A percentile compares a stretch with the other conserved stretches of the same genome.
phyloP scores from a whole-genome alignment of 2,113 vertebrate species.

The Lamprologus tigripictilis region DNA sequence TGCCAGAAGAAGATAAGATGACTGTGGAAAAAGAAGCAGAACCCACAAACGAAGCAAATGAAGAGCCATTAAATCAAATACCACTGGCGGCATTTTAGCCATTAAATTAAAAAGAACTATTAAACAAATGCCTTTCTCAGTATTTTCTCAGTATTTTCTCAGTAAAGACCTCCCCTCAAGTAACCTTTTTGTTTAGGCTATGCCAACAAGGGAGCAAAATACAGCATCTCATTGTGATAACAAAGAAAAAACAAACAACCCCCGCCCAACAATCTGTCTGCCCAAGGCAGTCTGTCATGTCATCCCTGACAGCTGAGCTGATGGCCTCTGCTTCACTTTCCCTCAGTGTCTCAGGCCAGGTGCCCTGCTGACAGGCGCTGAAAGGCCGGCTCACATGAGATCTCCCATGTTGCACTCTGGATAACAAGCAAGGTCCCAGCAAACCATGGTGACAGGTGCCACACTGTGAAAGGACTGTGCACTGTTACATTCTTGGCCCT shows the following conservation, averaged over 20 bases:
- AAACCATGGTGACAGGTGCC: constrained; percentile 9
- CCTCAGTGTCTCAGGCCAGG: not conserved
- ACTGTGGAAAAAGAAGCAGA: not conserved
- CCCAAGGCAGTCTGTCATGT: not conserved
- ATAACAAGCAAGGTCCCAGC: constrained; percentile 27
- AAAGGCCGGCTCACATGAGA: constrained; percentile 34
- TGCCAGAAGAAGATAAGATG: not conserved
- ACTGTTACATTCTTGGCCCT: not conserved
- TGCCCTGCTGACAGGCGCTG: constrained; percentile 15
- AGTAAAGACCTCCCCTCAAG: not conserved
- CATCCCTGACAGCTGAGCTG: not conserved
- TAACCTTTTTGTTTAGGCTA: not conserved
- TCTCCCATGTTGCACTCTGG: constrained; percentile 29
- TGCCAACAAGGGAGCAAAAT: not conserved
- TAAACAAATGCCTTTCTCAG: not conserved
- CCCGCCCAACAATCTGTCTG: not conserved
- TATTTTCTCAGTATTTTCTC: not conserved
- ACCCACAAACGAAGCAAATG: not conserved
- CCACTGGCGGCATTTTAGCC: not conserved
- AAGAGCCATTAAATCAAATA: not conserved
- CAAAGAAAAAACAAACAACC: not conserved
- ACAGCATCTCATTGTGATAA: not conserved
- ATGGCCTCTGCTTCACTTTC: not conserved
- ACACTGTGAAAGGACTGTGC: not conserved
- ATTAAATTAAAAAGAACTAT: not conserved